phyloP scores from a whole-genome alignment of 2,797 vertebrate species.

The Clarias laeviceps region DNA sequence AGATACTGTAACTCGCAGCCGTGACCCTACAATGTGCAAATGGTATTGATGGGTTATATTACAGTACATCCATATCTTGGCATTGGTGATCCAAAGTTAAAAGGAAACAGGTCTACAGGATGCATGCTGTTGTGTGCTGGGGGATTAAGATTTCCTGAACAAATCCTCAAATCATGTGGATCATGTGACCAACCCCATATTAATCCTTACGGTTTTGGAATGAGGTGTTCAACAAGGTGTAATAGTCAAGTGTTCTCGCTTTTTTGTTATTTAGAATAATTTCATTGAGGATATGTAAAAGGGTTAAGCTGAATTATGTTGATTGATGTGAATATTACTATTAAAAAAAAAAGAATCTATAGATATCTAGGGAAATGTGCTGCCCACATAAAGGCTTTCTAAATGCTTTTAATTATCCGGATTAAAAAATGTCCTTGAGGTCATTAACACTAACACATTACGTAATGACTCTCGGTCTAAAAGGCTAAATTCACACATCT shows the following conservation, averaged over 20 bases:
- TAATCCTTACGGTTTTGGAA: neutral
- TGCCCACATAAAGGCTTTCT: neutral
- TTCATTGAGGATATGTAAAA: neutral
- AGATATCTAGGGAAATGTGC: neutral
- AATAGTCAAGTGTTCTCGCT: neutral
- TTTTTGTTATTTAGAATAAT: neutral
- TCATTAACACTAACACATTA: slow-evolving; percentile 25
- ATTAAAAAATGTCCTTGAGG: slow-evolving; percentile 6
- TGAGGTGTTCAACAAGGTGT: neutral
- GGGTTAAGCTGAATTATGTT: neutral
- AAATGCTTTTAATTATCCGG: slow-evolving; percentile 17
- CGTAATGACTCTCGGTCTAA: slow-evolving; percentile 27
- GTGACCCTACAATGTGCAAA: too few relatives aligned
- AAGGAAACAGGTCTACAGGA: neutral
- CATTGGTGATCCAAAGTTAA: neutral
- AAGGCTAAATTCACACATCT: slow-evolving; percentile 46
- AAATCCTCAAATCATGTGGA: neutral
- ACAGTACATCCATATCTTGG: neutral
- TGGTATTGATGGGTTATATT: too few relatives aligned
- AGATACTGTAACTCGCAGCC: too few relatives aligned
- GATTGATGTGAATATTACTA: neutral
- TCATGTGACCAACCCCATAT: neutral
- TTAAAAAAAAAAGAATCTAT: neutral
- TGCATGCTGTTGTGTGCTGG: neutral
- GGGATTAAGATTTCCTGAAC: neutral